These are phyloP conservation scores for Melozone crissalis DNA, from an alignment of 2,113 vertebrate species.

Conservation along the genomic window DNA sequence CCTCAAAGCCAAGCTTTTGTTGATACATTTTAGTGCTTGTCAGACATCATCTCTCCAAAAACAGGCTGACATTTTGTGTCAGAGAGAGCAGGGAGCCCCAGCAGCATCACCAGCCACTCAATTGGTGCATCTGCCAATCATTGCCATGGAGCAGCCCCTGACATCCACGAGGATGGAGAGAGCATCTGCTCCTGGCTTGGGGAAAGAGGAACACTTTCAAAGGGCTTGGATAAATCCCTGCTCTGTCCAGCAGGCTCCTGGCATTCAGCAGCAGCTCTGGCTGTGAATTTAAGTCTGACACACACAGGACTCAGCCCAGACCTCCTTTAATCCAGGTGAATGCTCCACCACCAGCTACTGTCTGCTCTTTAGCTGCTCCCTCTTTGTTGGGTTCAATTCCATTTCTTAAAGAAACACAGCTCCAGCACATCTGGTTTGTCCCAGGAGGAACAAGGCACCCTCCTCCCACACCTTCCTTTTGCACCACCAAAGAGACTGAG, in stretches of 20 bases:
- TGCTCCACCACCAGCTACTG: background rate
- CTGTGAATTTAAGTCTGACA: background rate
- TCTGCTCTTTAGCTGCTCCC: background rate
- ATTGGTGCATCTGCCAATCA: background rate
- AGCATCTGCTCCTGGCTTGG: constrained; percentile 2
- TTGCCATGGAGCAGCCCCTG: background rate
- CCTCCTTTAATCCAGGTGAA: background rate
- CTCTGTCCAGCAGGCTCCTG: background rate
- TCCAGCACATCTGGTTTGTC: background rate
- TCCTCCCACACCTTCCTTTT: background rate
- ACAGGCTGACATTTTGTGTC: background rate
- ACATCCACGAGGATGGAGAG: background rate
- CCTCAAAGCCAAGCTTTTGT: background rate
- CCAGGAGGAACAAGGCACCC: background rate
- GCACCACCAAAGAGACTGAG: background rate
- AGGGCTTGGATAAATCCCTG: background rate
- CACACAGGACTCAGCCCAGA: background rate
- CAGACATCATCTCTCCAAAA: background rate
- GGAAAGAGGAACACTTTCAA: background rate
- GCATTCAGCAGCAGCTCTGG: background rate
- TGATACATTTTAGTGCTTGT: background rate
- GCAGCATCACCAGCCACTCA: background rate
- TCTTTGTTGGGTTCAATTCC: background rate
- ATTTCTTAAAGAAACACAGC: background rate
- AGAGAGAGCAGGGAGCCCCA: background rate